Base-by-base conservation (phyloP, 1,140 invertebrate species). In the Macrotrachela quadricornifera region DNA sequence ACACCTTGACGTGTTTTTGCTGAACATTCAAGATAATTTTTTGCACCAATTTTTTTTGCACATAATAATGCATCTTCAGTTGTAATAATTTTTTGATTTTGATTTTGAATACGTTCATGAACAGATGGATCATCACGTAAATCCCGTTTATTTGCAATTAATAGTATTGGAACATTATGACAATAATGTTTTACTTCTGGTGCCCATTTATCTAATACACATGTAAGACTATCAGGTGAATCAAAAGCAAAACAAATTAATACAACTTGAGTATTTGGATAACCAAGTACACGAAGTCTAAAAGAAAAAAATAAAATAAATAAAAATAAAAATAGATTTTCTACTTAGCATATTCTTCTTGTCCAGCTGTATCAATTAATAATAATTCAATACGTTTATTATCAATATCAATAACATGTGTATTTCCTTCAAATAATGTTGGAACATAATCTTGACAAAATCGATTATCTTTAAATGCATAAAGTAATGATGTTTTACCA, bases 371-470 rank as follows among this genome's bases (percentile, higher is more conserved):
- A 78, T 92, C 87, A 86, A 86, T 92, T 60, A 92, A 72, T 54
- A 85, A 85, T 57, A 85, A 68, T 70, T 86, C 82, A 54, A 85
- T 85, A 77, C 91, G 84, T 75, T 90, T 91, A 57, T 81, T 79
- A 41, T 94, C 86, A 42, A 94, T 85, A 77, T 92, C 86, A 66
- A 95, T 92, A 71, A 92, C 86, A 60, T 87, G 86, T 61, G 92
- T 86, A 79, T 95, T 94, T 69, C 91, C 95, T 73, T 95, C 91
- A 73, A 96, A 95, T 58, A 95, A 88, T 63, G 90, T 96, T 60
- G 91, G 90, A 64, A 94, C 86, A 72, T 95, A 95, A 55, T 91
- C 85, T 79, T 94, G 87, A 60, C 88, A 88, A 72, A 96, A 96
- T 71, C 92, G 85, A 75, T 95, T 87, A 76, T 94, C 92, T 70